These are phyloP conservation scores for Discoglossus pictus DNA, from an alignment of 2,797 vertebrate species.

Conservation along the genomic window DNA sequence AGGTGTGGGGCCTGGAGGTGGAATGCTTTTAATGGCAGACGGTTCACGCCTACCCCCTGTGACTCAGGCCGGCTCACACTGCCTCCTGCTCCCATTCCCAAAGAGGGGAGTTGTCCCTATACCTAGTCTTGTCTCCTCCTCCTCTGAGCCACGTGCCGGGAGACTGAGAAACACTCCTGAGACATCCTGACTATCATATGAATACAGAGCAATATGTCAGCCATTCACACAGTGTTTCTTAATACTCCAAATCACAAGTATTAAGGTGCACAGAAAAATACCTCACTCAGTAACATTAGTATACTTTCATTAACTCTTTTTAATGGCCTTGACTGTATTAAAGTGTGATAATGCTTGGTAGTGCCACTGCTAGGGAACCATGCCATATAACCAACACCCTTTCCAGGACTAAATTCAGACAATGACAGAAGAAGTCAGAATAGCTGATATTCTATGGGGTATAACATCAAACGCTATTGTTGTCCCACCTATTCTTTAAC, in stretches of 20 bases:
- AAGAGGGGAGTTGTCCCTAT: conserved; percentile 44
- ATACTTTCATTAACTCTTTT: too few relatives aligned
- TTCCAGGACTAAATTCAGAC: too few relatives aligned
- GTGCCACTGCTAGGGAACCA: too few relatives aligned
- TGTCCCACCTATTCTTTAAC: too few relatives aligned
- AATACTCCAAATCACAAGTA: too few relatives aligned
- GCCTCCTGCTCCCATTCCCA: conserved; percentile 47
- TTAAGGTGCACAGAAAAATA: too few relatives aligned
- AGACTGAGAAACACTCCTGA: conserved; percentile 24
- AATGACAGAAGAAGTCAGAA: too few relatives aligned
- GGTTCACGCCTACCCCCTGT: conserved; percentile 25
- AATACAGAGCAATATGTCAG: conserved; percentile 34
- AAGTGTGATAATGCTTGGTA: too few relatives aligned
- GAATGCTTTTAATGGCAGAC: conserved; percentile 20
- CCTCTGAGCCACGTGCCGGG: conserved; percentile 39
- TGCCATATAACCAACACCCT: too few relatives aligned
- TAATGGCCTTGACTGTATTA: too few relatives aligned
- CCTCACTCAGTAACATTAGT: not conserved
- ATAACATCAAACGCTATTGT: too few relatives aligned
- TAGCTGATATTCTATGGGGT: too few relatives aligned
- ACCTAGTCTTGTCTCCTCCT: conserved; percentile 14
- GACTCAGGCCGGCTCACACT: conserved; percentile 25
- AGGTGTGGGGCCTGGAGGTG: conserved; percentile 42
- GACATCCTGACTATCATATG: conserved; percentile 21
- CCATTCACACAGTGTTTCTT: not conserved